Conservation (phyloP, 2,113 vertebrate genomes). For the Columbina picui region DNA sequence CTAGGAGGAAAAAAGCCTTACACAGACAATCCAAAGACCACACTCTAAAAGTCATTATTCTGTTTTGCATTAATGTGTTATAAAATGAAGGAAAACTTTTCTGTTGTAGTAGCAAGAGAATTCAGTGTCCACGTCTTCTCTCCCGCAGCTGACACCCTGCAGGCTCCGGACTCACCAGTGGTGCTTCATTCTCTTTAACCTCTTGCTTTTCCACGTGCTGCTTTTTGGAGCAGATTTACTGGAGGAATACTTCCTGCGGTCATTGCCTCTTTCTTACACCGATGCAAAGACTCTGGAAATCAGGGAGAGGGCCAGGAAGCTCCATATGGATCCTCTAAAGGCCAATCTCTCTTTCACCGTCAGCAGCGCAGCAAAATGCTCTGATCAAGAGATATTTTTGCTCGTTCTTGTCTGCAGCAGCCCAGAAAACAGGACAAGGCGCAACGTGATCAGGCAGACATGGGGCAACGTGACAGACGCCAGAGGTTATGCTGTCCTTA, state of each 20-base stretch:
- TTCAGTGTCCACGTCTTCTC: neutral
- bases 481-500: conserved; percentile 67
- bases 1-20: neutral
- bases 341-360: conserved; percentile 78
- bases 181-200: conserved; percentile 91
- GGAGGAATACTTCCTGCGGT: conserved; percentile 88
- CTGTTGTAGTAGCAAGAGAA: neutral
- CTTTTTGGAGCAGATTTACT: conserved; percentile 91
- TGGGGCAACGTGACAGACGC: conserved; percentile 85
- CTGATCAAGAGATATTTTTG: conserved; percentile 80
- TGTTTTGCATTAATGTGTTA: neutral
- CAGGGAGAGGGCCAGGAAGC: conserved; percentile 83
- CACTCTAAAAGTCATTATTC: rapidly evolving
- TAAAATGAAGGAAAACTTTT: neutral
- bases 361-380: conserved; percentile 72
- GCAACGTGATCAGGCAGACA: conserved; percentile 80
- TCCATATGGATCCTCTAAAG: conserved; percentile 74
- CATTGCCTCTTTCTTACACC: conserved; percentile 80
- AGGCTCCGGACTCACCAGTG: conserved; percentile 90
- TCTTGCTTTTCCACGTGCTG: conserved; percentile 88
- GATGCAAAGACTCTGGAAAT: conserved; percentile 79
- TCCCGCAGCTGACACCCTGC: conserved; percentile 79
- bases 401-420: conserved; percentile 83
- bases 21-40: neutral
- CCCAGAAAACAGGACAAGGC: conserved; percentile 78